These are phyloP conservation scores for Stenopsyche tienmushanensis DNA, from an alignment of 1,140 invertebrate genomes.

Conservation along the genomic window DNA sequence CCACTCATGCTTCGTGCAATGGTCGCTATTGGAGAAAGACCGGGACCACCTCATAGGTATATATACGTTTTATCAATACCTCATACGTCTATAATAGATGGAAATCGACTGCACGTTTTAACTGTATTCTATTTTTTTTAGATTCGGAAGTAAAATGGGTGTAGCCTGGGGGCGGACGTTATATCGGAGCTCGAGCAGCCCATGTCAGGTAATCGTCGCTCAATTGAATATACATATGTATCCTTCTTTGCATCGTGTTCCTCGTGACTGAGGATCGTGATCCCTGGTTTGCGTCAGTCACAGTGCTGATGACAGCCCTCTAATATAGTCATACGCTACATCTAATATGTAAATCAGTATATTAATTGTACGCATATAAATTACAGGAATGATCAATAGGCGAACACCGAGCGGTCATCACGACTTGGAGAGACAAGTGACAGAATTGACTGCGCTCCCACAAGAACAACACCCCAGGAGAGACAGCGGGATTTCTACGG, in stretches of 20 bases:
- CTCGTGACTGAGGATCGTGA: no score
- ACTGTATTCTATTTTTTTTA: no score
- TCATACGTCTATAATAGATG: not conserved
- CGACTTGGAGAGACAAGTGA: conserved; percentile 42
- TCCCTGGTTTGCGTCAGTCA: no score
- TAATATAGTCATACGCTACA: not conserved
- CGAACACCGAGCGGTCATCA: conserved; percentile 17
- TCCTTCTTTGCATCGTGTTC: no score
- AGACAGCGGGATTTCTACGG: conserved; percentile 55
- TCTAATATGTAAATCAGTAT: not conserved
- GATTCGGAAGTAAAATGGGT: conserved; percentile 52
- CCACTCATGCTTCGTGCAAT: conserved; percentile 55
- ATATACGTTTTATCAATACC: no score
- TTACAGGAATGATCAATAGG: conserved; percentile 22
- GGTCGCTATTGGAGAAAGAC: conserved; percentile 53
- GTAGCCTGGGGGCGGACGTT: conserved; percentile 45
- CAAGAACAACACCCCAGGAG: conserved; percentile 48
- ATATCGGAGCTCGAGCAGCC: conserved; percentile 42
- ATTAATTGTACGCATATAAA: no score
- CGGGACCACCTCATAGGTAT: conserved; percentile 45
- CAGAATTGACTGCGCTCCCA: conserved; percentile 49
- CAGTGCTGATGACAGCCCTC: not conserved
- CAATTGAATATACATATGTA: no score
- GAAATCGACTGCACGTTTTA: not conserved
- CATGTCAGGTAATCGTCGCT: conserved; percentile 43